Base-by-base conservation (phyloP, 2,888 invertebrate species). In the Rhogogaster chlorosoma region DNA sequence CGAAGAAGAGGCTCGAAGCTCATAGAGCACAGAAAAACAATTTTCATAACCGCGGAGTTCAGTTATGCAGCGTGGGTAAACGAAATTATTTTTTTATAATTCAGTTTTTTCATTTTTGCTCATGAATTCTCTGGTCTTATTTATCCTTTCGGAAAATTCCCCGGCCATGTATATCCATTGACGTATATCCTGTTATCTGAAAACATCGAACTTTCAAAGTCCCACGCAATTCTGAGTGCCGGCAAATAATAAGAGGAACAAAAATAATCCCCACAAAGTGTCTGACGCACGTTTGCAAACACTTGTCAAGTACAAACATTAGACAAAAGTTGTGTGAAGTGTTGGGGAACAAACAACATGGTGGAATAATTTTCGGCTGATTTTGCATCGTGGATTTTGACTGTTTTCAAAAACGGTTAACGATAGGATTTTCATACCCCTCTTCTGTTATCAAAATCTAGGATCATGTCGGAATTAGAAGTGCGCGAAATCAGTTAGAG, bases 271-370 rank as follows among this genome's bases (percentile, higher is more conserved):
- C 9, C 26, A 75, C 26, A 49, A 29, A 75, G 26, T 26, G 75
- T 49, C 15, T 49, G 45, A 45, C 42, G 26, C 49, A 49, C 36
- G 22, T 73, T 73, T 18, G 73, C 73, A 73, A 73, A 73, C 73
- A 73, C 22, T 73, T 73, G 73, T 73, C 73, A 18, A 42, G 38
- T 73, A 73, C 73, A 73, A 73, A 73, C 42, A 42, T 73, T 73
- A 42, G 38, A 22, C 18, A 2, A 22, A 38, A n/a, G 26, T 1
- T 38, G 22, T 73, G 38, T 10, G 38, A 38, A 12, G 70, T 18
- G 70, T 6, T 18, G 61, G 61, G 22, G 5, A 38, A 73, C 5
- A n/a, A 73, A 42, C 42, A 42, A 73, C 73, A 29, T 26, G 26
- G 15, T 15, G 22, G 12, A 73, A 73, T 42, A 73, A 45, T 73